phyloP scores from a whole-genome alignment of 2,888 invertebrate genomes.

The Oscheius sp. region DNA sequence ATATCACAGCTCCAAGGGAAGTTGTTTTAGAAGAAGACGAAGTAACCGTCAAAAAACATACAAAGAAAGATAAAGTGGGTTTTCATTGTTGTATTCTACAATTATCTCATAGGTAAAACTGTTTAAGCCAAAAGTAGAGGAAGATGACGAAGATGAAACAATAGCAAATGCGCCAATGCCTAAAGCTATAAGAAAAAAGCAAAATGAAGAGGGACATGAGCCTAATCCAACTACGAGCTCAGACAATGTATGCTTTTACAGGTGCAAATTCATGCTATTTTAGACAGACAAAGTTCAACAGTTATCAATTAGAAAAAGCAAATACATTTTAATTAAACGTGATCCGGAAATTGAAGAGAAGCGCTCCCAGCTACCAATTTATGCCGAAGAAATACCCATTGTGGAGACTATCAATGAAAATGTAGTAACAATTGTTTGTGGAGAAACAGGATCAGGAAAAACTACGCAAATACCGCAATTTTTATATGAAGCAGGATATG shows the following conservation, averaged over 20 bases:
- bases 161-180: neutral
- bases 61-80: neutral
- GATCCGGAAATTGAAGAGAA: slow-evolving; percentile 43
- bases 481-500: slow-evolving; percentile 92
- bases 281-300: neutral
- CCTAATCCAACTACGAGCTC: neutral
- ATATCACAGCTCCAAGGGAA: neutral
- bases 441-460: slow-evolving; percentile 96
- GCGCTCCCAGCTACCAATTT: slow-evolving; percentile 79
- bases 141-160: slow-evolving; percentile 1
- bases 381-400: slow-evolving; percentile 81
- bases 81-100: neutral
- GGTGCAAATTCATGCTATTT: too few species aligned
- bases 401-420: slow-evolving; percentile 95
- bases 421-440: slow-evolving; percentile 80
- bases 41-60: slow-evolving; percentile 26
- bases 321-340: slow-evolving; percentile 33
- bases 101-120: too few species aligned
- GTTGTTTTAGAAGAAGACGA: slow-evolving; percentile 26
- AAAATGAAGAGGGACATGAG: neutral
- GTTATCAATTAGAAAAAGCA: neutral
- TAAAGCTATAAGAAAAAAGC: neutral
- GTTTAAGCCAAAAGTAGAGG: too few species aligned
- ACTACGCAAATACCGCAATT: slow-evolving; percentile 99
- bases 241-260: neutral